Evolutionary conservation across 2,113 vertebrate genomes (phyloP).

Genomic region (Campylomormyrus tamandua): DNA sequence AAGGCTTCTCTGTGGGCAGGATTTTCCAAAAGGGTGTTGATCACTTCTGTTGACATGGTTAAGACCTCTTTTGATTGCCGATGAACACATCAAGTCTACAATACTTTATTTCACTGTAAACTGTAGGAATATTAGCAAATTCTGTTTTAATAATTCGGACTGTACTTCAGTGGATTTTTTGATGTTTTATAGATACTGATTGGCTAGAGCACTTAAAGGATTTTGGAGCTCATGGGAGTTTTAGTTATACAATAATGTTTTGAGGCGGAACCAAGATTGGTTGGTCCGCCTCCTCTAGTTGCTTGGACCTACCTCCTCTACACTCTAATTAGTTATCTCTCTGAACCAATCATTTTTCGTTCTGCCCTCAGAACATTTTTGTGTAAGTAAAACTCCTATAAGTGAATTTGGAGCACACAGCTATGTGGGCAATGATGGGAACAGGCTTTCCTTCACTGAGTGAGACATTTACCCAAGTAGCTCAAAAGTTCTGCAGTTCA

Average conservation of each 20-base stretch:
- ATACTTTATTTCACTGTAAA: background rate
- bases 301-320: too few relatives aligned
- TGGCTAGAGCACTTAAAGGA: background rate
- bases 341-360: too few relatives aligned
- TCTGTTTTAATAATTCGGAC: background rate
- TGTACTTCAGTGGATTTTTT: background rate
- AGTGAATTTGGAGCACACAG: background rate
- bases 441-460: background rate
- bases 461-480: background rate
- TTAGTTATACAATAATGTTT: background rate
- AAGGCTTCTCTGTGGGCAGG: background rate
- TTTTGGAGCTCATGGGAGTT: too few relatives aligned
- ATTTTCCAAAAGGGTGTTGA: conserved; percentile 23
- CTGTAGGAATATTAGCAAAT: background rate
- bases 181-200: background rate
- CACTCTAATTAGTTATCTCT: too few relatives aligned
- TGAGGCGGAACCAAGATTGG: background rate
- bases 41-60: conserved; percentile 24
- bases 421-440: background rate
- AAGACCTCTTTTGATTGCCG: conserved; percentile 11
- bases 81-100: background rate
- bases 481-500: background rate
- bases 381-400: too few relatives aligned
- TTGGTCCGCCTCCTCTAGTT: too few relatives aligned
- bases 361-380: too few relatives aligned